phyloP scores from a whole-genome alignment of 2,797 vertebrate species.

The Melanotaenia nigrans region DNA sequence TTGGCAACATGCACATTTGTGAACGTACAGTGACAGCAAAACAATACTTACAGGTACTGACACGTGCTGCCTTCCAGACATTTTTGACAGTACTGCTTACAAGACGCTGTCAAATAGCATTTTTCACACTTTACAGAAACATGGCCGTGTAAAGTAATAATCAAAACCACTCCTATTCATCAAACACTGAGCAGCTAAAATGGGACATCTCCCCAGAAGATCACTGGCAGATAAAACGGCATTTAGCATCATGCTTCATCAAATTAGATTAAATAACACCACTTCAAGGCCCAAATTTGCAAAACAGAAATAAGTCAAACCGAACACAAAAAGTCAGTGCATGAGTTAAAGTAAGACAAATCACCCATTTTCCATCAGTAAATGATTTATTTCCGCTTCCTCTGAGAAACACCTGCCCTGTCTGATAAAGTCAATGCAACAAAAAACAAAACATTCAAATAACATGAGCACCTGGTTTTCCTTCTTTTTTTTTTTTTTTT shows the following conservation, averaged over 20 bases:
- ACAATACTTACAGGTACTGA: background rate
- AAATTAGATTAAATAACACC: too few relatives aligned
- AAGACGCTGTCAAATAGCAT: background rate
- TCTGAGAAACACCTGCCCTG: conserved; percentile 50
- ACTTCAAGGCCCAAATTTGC: conserved; percentile 3
- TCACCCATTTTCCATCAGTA: conserved; percentile 21
- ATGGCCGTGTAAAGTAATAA: background rate
- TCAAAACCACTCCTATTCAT: too few relatives aligned
- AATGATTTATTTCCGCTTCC: conserved; percentile 48
- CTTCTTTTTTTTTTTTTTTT: background rate
- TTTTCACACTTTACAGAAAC: background rate
- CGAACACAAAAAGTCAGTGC: background rate
- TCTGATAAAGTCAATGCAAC: conserved; percentile 49
- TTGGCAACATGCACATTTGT: too few relatives aligned
- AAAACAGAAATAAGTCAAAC: background rate
- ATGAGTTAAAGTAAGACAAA: conserved; percentile 24
- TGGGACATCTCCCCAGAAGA: too few relatives aligned
- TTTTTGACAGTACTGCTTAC: too few relatives aligned
- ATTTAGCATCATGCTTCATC: background rate
- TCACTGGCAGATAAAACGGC: too few relatives aligned
- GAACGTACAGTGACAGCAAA: background rate
- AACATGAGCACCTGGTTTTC: conserved; percentile 55
- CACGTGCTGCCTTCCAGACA: background rate
- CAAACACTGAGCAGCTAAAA: too few relatives aligned
- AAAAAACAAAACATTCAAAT: conserved; percentile 52